Evolutionary conservation across 2,888 invertebrate species (phyloP).

Genomic region (Drosophila pseudotalamancana): DNA sequence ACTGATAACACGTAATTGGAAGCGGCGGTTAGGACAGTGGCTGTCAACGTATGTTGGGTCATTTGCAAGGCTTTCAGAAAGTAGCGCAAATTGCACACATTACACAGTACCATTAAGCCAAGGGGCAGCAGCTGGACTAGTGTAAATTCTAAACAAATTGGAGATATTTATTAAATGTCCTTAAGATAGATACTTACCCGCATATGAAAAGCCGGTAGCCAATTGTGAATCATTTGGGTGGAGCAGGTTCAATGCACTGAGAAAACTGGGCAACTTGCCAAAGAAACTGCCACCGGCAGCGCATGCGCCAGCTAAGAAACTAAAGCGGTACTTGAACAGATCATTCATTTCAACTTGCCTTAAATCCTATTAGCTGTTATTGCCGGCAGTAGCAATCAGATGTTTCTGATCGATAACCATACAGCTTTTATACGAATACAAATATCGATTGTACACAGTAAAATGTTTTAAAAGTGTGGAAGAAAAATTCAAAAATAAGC

Average conservation of each 20-base stretch:
- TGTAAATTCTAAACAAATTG: constrained; percentile 52
- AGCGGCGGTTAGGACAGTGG: constrained; percentile 86
- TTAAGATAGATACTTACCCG: constrained; percentile 24
- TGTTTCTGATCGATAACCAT: too few relatives aligned
- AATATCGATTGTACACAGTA: not conserved
- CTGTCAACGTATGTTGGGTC: constrained; percentile 86
- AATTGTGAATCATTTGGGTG: not conserved
- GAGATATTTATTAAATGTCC: not conserved
- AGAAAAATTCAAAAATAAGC: too few relatives aligned
- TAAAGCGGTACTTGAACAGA: constrained; percentile 70
- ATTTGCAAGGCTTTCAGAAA: constrained; percentile 87
- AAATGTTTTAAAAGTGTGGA: too few relatives aligned
- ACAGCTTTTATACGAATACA: too few relatives aligned
- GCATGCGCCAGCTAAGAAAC: constrained; percentile 85
- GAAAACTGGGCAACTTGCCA: constrained; percentile 85
- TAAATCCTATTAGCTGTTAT: not conserved
- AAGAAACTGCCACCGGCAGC: constrained; percentile 87
- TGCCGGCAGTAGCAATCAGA: constrained; percentile 1
- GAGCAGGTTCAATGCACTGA: constrained; percentile 47
- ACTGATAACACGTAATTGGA: constrained; percentile 87
- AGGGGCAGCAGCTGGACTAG: constrained; percentile 83
- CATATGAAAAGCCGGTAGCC: constrained; percentile 1
- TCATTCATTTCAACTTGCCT: constrained; percentile 36
- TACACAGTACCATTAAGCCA: constrained; percentile 86
- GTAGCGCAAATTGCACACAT: constrained; percentile 86